Percentiles rank a stretch among this genome's conserved stretches.
Conservation (phyloP, 2,888 invertebrate genomes). For the Harmothoe impar region DNA sequence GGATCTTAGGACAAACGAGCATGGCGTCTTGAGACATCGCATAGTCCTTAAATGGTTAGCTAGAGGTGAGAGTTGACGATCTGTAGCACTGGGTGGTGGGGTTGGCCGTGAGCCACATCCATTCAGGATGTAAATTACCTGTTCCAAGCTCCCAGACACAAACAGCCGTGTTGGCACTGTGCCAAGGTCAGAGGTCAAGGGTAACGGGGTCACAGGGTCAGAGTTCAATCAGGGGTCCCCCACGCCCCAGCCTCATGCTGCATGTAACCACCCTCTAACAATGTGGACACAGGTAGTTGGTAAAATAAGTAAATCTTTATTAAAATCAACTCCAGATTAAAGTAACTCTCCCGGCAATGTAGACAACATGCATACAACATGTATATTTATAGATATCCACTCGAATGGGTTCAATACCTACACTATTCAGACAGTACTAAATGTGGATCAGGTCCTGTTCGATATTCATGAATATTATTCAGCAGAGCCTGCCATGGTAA, state of each 20-base stretch:
- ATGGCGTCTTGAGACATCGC: no score
- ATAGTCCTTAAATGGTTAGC: not conserved
- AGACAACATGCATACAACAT: not conserved
- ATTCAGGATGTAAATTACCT: constrained; percentile 42
- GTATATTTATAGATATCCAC: not conserved
- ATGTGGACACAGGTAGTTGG: not conserved
- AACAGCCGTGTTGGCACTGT: constrained; percentile 3
- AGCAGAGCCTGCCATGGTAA: no score
- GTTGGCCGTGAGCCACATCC: not conserved
- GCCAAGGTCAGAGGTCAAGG: constrained; percentile 46
- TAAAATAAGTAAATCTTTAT: no score
- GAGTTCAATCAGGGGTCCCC: constrained; percentile 27
- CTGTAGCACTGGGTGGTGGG: no score
- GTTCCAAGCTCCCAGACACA: not conserved
- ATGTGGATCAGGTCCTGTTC: no score
- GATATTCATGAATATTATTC: no score
- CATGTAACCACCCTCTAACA: no score
- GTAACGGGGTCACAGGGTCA: constrained; percentile 59
- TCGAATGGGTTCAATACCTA: not conserved
- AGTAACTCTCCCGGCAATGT: no score
- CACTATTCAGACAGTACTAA: no score
- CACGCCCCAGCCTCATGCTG: not conserved
- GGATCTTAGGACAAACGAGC: no score
- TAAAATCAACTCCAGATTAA: no score
- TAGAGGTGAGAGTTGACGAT: not conserved